Percentiles rank a stretch among this genome's conserved stretches.
These are phyloP conservation scores for Lethrus apterus DNA, from an alignment of 1,140 invertebrate species.

Conservation along the genomic window DNA sequence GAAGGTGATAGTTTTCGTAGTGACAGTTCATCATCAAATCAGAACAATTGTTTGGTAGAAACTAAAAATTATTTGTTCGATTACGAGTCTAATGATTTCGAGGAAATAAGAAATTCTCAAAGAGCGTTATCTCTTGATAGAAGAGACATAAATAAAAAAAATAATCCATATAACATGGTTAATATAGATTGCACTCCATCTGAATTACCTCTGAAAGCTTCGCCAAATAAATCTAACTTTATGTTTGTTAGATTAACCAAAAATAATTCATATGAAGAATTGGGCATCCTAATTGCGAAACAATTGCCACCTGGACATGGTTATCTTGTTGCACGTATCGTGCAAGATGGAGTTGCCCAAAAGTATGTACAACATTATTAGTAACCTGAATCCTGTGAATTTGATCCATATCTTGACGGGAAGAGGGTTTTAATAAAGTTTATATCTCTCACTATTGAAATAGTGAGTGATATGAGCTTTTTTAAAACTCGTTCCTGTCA, in stretches of 20 bases:
- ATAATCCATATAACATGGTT: no score
- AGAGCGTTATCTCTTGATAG: slow-evolving; percentile 18
- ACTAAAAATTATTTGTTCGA: not conserved
- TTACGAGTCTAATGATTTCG: not conserved
- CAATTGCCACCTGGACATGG: slow-evolving; percentile 55
- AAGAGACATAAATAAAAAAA: slow-evolving; percentile 10
- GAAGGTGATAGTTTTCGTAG: slow-evolving; percentile 52
- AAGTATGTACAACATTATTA: slow-evolving; percentile 57
- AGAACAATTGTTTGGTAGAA: slow-evolving; percentile 11
- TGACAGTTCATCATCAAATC: slow-evolving; percentile 49
- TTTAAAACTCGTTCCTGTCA: not conserved
- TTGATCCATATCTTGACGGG: not conserved
- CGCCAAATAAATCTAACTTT: slow-evolving; percentile 19
- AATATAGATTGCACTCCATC: not conserved
- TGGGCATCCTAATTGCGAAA: slow-evolving; percentile 81
- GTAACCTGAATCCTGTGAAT: not conserved
- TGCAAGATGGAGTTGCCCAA: slow-evolving; percentile 68
- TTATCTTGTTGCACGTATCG: slow-evolving; percentile 77
- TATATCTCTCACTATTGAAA: no score
- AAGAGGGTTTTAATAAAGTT: no score
- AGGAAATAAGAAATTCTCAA: slow-evolving; percentile 7
- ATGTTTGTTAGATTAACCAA: slow-evolving; percentile 63
- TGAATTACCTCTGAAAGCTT: slow-evolving; percentile 3
- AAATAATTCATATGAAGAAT: slow-evolving; percentile 57
- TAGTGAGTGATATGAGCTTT: no score